phyloP scores from a whole-genome alignment of 2,797 vertebrate species.

The Rhincodon typus region DNA sequence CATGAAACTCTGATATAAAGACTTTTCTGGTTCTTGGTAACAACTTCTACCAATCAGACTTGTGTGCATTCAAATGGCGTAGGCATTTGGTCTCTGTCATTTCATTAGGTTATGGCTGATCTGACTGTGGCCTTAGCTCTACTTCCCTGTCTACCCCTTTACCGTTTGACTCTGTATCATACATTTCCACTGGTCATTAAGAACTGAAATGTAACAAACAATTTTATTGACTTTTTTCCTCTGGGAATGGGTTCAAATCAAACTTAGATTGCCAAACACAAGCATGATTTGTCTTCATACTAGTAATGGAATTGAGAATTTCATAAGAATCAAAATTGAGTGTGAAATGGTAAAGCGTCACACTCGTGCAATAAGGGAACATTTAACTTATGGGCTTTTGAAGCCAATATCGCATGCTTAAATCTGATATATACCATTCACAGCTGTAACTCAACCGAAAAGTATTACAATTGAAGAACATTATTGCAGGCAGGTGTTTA shows the following conservation, averaged over 20 bases:
- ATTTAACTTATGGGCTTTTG: neutral
- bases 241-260: neutral
- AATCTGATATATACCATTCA: neutral
- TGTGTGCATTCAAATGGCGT: neutral
- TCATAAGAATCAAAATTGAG: neutral
- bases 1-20: neutral
- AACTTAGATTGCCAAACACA: neutral
- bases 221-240: neutral
- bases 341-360: neutral
- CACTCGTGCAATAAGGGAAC: neutral
- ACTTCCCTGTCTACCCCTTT: no score
- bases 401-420: neutral
- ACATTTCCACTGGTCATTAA: neutral
- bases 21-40: neutral
- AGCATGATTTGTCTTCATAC: neutral
- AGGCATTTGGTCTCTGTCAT: no score
- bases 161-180: no score
- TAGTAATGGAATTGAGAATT: neutral
- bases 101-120: no score
- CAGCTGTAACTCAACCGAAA: neutral
- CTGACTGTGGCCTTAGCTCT: no score
- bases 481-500: neutral
- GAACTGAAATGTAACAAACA: neutral
- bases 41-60: neutral
- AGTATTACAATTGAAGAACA: neutral